Conservation (phyloP, 2,888 invertebrate genomes). For the Eumerus sabulonum region DNA sequence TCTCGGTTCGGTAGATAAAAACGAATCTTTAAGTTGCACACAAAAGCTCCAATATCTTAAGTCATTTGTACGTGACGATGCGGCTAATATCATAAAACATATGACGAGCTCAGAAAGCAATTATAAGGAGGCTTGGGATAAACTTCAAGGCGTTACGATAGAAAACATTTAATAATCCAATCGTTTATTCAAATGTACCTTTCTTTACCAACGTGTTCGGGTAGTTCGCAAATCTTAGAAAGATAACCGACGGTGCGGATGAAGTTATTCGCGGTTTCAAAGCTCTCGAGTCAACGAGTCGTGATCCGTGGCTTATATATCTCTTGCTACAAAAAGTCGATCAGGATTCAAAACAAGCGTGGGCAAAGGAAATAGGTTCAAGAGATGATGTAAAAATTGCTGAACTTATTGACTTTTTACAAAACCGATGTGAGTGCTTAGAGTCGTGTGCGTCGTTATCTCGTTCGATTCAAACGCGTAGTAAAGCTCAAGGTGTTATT, state of each 20-base stretch:
- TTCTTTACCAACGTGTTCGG: neutral
- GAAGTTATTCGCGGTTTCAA: slow-evolving; percentile 26
- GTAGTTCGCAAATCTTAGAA: slow-evolving; percentile 11
- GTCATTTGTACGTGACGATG: neutral
- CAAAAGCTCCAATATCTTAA: neutral
- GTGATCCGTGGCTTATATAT: slow-evolving; percentile 45
- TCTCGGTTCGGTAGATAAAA: neutral
- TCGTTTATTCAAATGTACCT: neutral
- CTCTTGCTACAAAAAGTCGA: slow-evolving; percentile 35
- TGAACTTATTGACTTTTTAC: slow-evolving; percentile 34
- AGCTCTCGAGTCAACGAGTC: slow-evolving; percentile 11
- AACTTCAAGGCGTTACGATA: neutral
- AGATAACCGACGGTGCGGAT: slow-evolving; percentile 44
- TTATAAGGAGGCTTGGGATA: neutral
- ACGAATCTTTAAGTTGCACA: neutral
- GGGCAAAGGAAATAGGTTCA: slow-evolving; percentile 17
- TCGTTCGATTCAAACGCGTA: neutral
- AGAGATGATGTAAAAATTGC: slow-evolving; percentile 15
- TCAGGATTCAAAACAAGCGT: slow-evolving; percentile 26
- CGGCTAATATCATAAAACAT: neutral
- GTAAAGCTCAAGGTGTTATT: neutral
- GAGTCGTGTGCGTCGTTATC: slow-evolving; percentile 17
- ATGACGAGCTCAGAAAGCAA: neutral
- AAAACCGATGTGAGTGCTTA: slow-evolving; percentile 30
- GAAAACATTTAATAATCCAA: neutral